Conservation (phyloP, 2,888 invertebrate genomes). For the Phytoseiulus persimilis region DNA sequence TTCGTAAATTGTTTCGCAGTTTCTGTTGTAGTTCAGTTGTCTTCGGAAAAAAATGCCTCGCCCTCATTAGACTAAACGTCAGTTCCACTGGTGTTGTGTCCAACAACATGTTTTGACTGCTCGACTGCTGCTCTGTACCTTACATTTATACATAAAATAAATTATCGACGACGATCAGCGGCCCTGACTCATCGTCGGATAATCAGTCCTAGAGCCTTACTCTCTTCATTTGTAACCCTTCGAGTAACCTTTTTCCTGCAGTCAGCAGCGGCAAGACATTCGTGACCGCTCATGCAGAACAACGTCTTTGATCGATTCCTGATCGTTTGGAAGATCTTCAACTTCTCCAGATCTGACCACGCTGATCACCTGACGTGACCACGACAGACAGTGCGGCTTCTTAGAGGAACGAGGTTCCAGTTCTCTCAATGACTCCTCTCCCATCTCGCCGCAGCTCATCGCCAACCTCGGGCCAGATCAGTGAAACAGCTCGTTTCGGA, state of each 20-base stretch:
- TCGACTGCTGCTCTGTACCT: neutral
- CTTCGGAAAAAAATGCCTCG: neutral
- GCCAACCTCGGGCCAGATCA: neutral
- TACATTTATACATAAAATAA: slow-evolving; percentile 27
- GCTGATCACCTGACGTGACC: too few species aligned
- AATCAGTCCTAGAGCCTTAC: neutral
- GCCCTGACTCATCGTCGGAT: neutral
- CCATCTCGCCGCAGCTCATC: neutral
- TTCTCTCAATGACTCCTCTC: neutral
- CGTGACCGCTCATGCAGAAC: too few species aligned
- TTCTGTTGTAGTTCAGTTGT: neutral
- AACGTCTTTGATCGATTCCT: too few species aligned
- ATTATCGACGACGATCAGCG: neutral
- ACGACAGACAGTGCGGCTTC: too few species aligned
- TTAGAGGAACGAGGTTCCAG: too few species aligned
- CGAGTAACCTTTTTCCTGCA: too few species aligned
- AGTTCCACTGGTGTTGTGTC: neutral
- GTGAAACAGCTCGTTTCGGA: neutral
- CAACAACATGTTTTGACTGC: neutral
- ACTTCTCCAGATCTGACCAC: too few species aligned
- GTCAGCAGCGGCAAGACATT: too few species aligned
- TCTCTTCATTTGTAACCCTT: too few species aligned
- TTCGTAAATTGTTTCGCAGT: neutral
- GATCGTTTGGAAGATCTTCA: too few species aligned
- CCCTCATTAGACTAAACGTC: neutral